Evolutionary conservation across 2,797 vertebrate genomes (phyloP), one percentile per base, ranked within the genome.

Genomic region (Xiphorhynchus erythropygius): DNA sequence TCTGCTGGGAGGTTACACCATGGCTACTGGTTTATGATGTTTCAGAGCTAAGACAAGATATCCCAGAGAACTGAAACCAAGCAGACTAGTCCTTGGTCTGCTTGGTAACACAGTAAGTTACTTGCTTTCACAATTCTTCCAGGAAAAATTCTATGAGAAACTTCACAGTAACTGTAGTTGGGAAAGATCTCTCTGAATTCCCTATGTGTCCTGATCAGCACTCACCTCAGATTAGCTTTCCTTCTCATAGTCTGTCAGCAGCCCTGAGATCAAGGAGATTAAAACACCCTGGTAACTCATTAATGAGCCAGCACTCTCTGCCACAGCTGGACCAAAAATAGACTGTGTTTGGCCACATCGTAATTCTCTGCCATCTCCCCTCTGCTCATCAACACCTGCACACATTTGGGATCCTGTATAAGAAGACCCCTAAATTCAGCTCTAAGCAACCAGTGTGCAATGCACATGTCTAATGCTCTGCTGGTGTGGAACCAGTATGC

Each of bases 371-470:
- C 87, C 77, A 64, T 95, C 53, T 80, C 47, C 80, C 74, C 93
- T 93, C 70, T 93, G 79, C 78, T 96, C 75, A 70, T 90, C 84
- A 93, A 77, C 92, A 93, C 60, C 96, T 96, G 86, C 57, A 90
- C 67, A 59, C 75, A 82, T 93, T 96, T 96, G 73, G 71, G 79
- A 95, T 75, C 64, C 68, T 89, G 67, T 46, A 9, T 70, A 91
- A 96, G 89, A 79, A 69, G 56, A 96, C 84, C 75, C 25, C 71
- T 84, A 87, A 93, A 96, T 96, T 90, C 88, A 95, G 74, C 95
- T 95, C 93, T 89, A 95, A 95, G 59, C 82, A 94, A 91, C 84
- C 59, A 77, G 80, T 77, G 86, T 82, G 83, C 92, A 95, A 55
- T 90, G 85, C 85, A 90, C 75, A 71, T 89, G 93, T 76, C 92